Percentiles rank a stretch among this genome's conserved stretches.
Evolutionary conservation across 2,113 vertebrate species (phyloP).

Genomic region (Gobiocypris rarus): DNA sequence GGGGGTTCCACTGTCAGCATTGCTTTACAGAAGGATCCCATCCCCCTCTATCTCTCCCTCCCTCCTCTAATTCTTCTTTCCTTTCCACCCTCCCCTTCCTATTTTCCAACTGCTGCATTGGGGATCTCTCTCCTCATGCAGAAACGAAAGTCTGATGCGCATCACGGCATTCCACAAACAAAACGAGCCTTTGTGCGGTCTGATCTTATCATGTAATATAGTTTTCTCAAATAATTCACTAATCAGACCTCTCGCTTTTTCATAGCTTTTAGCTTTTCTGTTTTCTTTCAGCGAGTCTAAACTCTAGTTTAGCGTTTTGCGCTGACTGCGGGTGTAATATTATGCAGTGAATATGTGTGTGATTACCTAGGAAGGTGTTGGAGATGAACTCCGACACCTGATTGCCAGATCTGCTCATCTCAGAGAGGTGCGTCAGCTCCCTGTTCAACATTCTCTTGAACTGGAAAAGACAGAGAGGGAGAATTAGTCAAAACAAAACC

Average conservation of each 20-base stretch:
- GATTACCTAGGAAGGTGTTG: conserved; percentile 88
- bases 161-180: conserved; percentile 27
- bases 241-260: neutral
- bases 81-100: conserved; percentile 19
- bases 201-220: neutral
- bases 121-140: conserved; percentile 47
- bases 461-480: conserved; percentile 66
- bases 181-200: neutral
- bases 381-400: conserved; percentile 98
- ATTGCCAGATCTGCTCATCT: conserved; percentile 94
- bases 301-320: neutral
- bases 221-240: neutral
- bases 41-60: neutral
- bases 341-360: neutral
- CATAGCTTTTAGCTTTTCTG: neutral
- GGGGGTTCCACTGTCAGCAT: conserved; percentile 55
- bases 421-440: conserved; percentile 92
- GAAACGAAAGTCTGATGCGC: conserved; percentile 33
- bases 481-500: conserved; percentile 61
- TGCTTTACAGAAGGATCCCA: conserved; percentile 50
- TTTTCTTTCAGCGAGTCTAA: neutral
- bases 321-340: conserved; percentile 13
- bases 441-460: conserved; percentile 97
- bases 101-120: conserved; percentile 48
- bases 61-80: conserved; percentile 8